phyloP scores from a whole-genome alignment of 2,113 vertebrate species.

The Xenus cinereus region DNA sequence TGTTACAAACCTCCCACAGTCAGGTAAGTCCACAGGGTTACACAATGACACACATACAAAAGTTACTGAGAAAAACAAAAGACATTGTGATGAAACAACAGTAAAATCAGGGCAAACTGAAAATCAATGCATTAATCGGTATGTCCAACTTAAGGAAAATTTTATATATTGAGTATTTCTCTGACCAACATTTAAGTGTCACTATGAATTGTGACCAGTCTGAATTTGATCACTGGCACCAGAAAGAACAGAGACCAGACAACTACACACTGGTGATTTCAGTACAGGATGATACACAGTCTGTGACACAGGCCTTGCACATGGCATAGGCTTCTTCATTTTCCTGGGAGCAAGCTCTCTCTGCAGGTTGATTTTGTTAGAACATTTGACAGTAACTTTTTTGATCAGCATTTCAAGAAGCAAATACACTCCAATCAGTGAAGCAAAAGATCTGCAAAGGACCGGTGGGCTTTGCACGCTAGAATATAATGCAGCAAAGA shows the following conservation, averaged over 20 bases:
- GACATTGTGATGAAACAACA: background rate
- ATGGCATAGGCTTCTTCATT: background rate
- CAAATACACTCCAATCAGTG: background rate
- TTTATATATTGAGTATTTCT: background rate
- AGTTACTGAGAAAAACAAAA: background rate
- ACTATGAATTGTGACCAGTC: background rate
- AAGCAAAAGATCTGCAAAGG: background rate
- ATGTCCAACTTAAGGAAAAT: background rate
- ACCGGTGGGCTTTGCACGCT: background rate
- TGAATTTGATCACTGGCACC: background rate
- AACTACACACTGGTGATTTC: background rate
- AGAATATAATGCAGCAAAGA: background rate
- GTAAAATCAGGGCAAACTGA: background rate
- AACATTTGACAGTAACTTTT: background rate
- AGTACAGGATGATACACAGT: background rate
- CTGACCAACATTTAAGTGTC: background rate
- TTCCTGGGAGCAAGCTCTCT: background rate
- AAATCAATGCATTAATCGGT: background rate
- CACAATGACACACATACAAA: background rate
- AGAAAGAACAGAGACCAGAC: background rate
- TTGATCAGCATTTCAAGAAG: background rate
- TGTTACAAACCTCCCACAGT: background rate
- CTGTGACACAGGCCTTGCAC: background rate
- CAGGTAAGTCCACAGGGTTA: background rate
- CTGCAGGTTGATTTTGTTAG: background rate